Evolutionary conservation across 2,888 invertebrate species (phyloP).

Genomic region (Trachelus tabidus): DNA sequence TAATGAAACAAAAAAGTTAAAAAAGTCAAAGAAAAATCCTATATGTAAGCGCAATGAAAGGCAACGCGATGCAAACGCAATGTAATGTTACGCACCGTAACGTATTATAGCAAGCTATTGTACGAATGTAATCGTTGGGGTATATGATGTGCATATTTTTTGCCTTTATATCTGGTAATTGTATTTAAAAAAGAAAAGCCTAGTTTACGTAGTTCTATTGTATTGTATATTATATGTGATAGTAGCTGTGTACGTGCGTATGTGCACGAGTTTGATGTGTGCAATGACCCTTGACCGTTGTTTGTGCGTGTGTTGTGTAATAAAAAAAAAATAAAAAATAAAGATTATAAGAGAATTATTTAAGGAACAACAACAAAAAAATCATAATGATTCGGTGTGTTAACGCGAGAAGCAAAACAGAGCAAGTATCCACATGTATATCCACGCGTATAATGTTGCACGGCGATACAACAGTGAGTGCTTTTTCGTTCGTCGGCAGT

Average conservation of each 20-base stretch:
- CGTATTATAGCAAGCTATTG: conserved; percentile 46
- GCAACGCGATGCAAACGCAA: neutral
- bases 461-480: conserved; percentile 20
- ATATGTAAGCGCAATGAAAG: neutral
- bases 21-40: neutral
- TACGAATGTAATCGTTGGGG: conserved; percentile 42
- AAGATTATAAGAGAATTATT: conserved; percentile 22
- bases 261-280: conserved; percentile 15
- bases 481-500: conserved; percentile 20
- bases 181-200: conserved; percentile 42
- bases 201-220: conserved; percentile 43
- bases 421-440: neutral
- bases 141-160: conserved; percentile 14
- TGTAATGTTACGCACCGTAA: neutral
- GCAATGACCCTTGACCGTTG: conserved; percentile 37
- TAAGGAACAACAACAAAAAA: neutral
- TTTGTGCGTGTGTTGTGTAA: conserved; percentile 27
- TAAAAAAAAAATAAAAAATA: conserved; percentile 6
- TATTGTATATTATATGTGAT: conserved; percentile 41
- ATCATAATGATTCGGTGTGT: neutral
- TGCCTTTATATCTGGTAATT: conserved; percentile 23
- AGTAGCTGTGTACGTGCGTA: conserved; percentile 36
- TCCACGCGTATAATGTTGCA: neutral
- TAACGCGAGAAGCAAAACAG: conserved; percentile 39
- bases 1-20: conserved; percentile 6